Conservation (phyloP, 2,113 vertebrate species). For the Cryptomyrus ogoouensis region DNA sequence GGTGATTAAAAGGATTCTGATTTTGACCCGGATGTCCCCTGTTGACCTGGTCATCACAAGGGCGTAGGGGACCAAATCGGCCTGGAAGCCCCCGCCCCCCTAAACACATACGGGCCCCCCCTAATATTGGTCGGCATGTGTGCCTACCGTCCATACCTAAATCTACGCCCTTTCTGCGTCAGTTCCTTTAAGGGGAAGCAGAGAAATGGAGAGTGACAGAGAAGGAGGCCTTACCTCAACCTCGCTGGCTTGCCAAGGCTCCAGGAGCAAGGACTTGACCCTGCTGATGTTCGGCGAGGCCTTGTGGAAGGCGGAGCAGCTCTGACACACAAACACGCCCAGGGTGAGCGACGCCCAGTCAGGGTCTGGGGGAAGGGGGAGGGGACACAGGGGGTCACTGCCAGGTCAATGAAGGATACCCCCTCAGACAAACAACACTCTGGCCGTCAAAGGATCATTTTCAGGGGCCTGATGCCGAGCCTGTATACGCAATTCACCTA, state of each 20-base stretch:
- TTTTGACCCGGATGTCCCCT: not conserved
- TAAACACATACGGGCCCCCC: not conserved
- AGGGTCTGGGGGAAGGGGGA: slow-evolving; percentile 61
- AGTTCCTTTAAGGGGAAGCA: not conserved
- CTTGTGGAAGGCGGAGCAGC: slow-evolving; percentile 86
- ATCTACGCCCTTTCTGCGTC: not conserved
- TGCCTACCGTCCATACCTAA: not conserved
- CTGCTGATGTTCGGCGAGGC: slow-evolving; percentile 83
- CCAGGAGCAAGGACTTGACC: slow-evolving; percentile 81
- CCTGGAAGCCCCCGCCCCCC: not conserved
- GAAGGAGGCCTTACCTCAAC: slow-evolving; percentile 67
- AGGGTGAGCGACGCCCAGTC: slow-evolving; percentile 92
- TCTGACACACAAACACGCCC: slow-evolving; percentile 88
- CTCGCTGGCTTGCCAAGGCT: slow-evolving; percentile 82
- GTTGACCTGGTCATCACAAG: not conserved
- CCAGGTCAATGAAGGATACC: not conserved
- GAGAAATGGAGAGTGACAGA: not conserved
- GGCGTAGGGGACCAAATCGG: not conserved
- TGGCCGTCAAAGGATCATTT: not conserved
- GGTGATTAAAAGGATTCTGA: not conserved
- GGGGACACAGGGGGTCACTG: slow-evolving; percentile 1
- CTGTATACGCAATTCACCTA: not conserved
- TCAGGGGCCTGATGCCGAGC: not conserved
- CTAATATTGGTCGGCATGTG: not conserved
- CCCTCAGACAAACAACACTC: not conserved